phyloP scores from a whole-genome alignment of 1,140 invertebrate genomes.

The Centruroides sculpturatus region DNA sequence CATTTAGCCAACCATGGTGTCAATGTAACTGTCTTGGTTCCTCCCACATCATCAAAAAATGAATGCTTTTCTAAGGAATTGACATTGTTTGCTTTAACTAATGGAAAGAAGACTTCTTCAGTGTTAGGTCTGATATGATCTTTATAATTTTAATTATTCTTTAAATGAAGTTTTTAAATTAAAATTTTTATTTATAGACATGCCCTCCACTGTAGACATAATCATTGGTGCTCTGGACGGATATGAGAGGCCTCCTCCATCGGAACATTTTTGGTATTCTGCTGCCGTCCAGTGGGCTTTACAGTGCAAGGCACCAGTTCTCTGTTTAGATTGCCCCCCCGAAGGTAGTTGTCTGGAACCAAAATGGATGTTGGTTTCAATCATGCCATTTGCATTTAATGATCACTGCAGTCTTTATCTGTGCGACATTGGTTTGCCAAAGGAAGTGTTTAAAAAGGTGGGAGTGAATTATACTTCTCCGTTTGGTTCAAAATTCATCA shows the following conservation, averaged over 20 bases:
- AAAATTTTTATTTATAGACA: constrained; percentile 28
- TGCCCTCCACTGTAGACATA: constrained; percentile 47
- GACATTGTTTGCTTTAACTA: constrained; percentile 44
- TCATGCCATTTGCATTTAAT: constrained; percentile 54
- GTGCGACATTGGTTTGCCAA: constrained; percentile 68
- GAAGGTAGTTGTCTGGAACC: constrained; percentile 46
- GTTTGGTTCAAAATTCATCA: constrained; percentile 74
- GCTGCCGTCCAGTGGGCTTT: constrained; percentile 45
- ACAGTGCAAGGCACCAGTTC: constrained; percentile 54
- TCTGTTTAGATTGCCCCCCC: constrained; percentile 64
- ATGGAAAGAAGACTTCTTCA: constrained; percentile 32
- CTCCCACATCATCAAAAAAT: constrained; percentile 24
- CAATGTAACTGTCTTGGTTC: constrained; percentile 49
- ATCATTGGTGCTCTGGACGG: constrained; percentile 49
- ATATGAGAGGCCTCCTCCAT: constrained; percentile 24
- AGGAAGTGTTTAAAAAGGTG: constrained; percentile 54
- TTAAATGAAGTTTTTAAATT: constrained; percentile 3
- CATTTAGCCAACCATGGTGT: constrained; percentile 70
- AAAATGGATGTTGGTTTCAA: constrained; percentile 58
- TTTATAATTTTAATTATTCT: neutral
- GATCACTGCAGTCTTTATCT: constrained; percentile 67
- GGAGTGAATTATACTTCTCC: constrained; percentile 69
- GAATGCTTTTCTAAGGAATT: constrained; percentile 38
- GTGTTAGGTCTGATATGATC: constrained; percentile 29
- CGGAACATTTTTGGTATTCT: constrained; percentile 26